Evolutionary conservation across 2,113 vertebrate species (phyloP), one percentile per base, ranked within the genome.

Genomic region (Myotis davidii): DNA sequence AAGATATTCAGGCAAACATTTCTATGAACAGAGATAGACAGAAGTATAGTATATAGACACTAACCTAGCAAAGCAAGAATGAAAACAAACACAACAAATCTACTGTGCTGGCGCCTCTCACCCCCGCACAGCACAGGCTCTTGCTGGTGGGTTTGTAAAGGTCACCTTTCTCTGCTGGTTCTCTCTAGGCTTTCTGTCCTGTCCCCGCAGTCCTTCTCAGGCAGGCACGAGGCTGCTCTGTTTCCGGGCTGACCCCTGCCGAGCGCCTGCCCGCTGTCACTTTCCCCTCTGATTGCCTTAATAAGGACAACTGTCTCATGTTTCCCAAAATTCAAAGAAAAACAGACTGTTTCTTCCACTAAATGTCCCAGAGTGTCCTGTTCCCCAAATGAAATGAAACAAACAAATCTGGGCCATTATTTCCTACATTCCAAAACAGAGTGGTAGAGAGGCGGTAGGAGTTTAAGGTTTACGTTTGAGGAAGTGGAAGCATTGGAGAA

Each of bases 291-390:
- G 61, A 39, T 92, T 6, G 73, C 21, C 42, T 74, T 42, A 82
- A 21, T 12, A 27, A 25, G 5, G 9, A 70, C 34, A 72, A 5
- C 32, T 3, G 13, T 84, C 27, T 72, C 37, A 0, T 84, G 4
- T 27, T 79, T 91, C 70, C 94, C 20, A 61, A 67, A 95, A 29
- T 70, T 90, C 37, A 79, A 85, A 84, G 76, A 34, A 83, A 84
- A 42, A 21, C 21, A 79, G 3, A 59, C 10, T 9, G 0, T 9
- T 20, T 23, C 6, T 14, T 42, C 13, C 1, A 32, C 48, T 39
- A n/a, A 50, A 59, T 77, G 45, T 50, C 42, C 29, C 52, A 65
- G 76, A 48, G 13, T n/a, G 5, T 48, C 45, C 64, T 76, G 21
- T 7, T 56, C 45, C 72, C 23, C 23, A 64, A 78, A 82, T 18